Conservation (phyloP, 2,113 vertebrate genomes). For the Alces alces region DNA sequence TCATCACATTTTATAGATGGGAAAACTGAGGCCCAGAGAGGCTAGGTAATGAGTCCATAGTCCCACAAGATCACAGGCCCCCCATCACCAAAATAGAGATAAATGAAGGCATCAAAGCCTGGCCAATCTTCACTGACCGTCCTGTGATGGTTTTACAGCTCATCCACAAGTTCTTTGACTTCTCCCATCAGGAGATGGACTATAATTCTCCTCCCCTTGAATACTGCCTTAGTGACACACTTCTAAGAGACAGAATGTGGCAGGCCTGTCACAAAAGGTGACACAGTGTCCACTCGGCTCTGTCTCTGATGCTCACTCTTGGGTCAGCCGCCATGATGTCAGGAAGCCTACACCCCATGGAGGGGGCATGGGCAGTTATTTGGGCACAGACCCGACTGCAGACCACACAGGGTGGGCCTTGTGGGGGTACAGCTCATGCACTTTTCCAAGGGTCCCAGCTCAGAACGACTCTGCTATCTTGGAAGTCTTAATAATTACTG, state of each 20-base stretch:
- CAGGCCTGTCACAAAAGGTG: background rate
- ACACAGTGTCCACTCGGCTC: background rate
- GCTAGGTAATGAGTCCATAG: fast-evolving
- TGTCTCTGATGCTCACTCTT: background rate
- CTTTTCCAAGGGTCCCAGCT: background rate
- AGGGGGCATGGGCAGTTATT: background rate
- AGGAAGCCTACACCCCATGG: background rate
- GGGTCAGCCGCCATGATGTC: background rate
- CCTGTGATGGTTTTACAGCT: background rate
- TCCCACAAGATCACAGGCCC: background rate
- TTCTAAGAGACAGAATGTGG: background rate
- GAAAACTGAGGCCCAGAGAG: background rate
- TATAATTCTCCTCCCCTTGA: background rate
- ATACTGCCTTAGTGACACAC: background rate
- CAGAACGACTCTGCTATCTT: background rate
- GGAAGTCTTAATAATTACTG: background rate
- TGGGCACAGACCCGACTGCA: fast-evolving
- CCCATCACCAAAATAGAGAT: background rate
- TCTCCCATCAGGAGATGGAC: background rate
- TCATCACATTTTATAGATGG: background rate
- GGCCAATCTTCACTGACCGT: fast-evolving
- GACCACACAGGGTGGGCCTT: background rate
- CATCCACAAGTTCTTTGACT: background rate
- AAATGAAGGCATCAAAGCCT: background rate
- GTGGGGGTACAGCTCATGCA: no score